phyloP scores from a whole-genome alignment of 2,888 invertebrate genomes.

The Macrosiphum euphorbiae region DNA sequence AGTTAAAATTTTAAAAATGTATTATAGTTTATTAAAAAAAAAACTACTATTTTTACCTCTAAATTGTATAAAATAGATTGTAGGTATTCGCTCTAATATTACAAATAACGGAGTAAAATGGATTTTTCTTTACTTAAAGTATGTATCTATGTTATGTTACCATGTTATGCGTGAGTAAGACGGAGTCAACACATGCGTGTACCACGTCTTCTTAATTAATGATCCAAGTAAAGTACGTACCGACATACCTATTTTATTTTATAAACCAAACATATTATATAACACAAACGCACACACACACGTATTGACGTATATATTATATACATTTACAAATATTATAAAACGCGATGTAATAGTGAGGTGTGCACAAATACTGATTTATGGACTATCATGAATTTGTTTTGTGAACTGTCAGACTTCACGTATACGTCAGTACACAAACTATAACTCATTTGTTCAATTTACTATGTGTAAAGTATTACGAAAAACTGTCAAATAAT shows the following conservation, averaged over 20 bases:
- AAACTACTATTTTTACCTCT: neutral
- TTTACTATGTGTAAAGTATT: neutral
- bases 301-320: neutral
- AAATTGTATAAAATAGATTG: neutral
- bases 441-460: slow-evolving; percentile 27
- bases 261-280: neutral
- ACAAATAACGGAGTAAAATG: neutral
- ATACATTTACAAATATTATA: neutral
- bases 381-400: neutral
- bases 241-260: neutral
- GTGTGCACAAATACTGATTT: neutral
- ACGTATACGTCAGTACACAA: neutral
- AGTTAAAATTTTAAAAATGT: neutral
- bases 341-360: neutral
- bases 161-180: neutral
- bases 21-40: neutral
- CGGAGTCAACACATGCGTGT: neutral
- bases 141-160: too few species aligned
- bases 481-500: slow-evolving; percentile 25
- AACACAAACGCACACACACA: neutral
- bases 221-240: neutral
- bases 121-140: neutral
- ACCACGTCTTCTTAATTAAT: neutral
- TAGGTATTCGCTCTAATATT: neutral
- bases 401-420: neutral